Percentiles rank a stretch among this genome's conserved stretches.
These are phyloP conservation scores for Sula dactylatra DNA, from an alignment of 2,113 vertebrate species.

Conservation along the genomic window DNA sequence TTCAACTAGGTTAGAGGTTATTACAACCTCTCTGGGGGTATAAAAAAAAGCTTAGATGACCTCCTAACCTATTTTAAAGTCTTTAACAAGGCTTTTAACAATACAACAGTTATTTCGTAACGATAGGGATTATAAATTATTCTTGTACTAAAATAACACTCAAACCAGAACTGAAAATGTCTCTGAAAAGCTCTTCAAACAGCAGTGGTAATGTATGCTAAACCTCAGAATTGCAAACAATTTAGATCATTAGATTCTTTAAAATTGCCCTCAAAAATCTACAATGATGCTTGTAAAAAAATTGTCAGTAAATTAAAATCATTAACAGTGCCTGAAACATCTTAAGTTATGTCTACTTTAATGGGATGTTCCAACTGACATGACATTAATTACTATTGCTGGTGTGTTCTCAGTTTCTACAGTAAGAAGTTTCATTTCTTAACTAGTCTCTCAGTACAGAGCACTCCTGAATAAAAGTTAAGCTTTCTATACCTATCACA, in stretches of 20 bases:
- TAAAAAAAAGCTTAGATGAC: constrained; percentile 10
- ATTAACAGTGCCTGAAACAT: not conserved
- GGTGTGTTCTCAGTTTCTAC: not conserved
- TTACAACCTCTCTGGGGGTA: not conserved
- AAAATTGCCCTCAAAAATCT: not conserved
- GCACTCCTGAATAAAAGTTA: not conserved
- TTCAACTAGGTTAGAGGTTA: constrained; percentile 40
- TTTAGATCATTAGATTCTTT: not conserved
- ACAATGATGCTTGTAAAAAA: not conserved
- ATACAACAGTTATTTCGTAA: not conserved
- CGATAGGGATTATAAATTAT: not conserved
- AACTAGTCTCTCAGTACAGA: not conserved
- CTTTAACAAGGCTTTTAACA: constrained; percentile 3
- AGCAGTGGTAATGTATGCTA: not conserved
- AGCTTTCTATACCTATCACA: not conserved
- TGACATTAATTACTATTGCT: not conserved
- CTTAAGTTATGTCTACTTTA: not conserved
- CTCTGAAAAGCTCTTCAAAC: not conserved
- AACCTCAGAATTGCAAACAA: not conserved
- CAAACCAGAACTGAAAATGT: not conserved
- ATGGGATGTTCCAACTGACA: not conserved
- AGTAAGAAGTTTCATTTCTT: not conserved
- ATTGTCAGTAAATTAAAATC: not conserved
- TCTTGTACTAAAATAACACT: not conserved
- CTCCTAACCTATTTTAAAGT: constrained; percentile 27